Conservation (phyloP, 2,888 invertebrate species). For the Drosophila melanosoma region DNA sequence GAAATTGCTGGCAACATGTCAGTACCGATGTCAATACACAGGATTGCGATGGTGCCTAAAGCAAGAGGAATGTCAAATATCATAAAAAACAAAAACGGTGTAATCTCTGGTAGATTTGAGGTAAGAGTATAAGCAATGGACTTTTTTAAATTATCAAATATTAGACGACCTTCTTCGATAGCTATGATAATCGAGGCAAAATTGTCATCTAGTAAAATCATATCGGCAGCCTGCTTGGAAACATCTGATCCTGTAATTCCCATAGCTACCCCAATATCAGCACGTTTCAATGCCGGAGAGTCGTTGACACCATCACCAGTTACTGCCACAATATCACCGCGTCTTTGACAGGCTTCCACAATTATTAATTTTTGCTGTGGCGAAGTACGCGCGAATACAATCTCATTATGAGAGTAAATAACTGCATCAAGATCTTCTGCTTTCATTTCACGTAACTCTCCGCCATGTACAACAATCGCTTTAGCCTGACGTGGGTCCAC, state of each 20-base stretch:
- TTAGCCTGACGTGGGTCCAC: constrained; percentile 95
- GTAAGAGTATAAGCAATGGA: constrained; percentile 98
- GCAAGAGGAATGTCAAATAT: constrained; percentile 96
- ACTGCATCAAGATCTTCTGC: constrained; percentile 95
- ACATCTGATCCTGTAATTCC: constrained; percentile 97
- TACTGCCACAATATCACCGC: constrained; percentile 95
- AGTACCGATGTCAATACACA: constrained; percentile 99
- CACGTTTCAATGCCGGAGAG: constrained; percentile 95
- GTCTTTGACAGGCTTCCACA: constrained; percentile 95
- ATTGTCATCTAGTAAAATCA: constrained; percentile 99
- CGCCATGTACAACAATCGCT: constrained; percentile 94
- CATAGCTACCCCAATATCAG: constrained; percentile 97
- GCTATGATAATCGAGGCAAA: constrained; percentile 99
- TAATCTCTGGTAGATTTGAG: constrained; percentile 98
- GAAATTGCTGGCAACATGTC: constrained; percentile 97
- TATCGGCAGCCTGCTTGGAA: constrained; percentile 98
- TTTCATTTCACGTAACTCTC: constrained; percentile 93
- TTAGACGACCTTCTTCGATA: constrained; percentile 95
- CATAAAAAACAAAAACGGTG: constrained; percentile 98
- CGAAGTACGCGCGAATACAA: constrained; percentile 97
- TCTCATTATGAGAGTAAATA: constrained; percentile 95
- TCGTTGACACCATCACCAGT: constrained; percentile 97
- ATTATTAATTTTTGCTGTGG: constrained; percentile 97
- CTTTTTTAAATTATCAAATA: constrained; percentile 99
- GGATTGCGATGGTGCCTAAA: constrained; percentile 97